These are phyloP conservation scores for Lasioglossum baleicum DNA, from an alignment of 1,140 invertebrate genomes.

Conservation along the genomic window DNA sequence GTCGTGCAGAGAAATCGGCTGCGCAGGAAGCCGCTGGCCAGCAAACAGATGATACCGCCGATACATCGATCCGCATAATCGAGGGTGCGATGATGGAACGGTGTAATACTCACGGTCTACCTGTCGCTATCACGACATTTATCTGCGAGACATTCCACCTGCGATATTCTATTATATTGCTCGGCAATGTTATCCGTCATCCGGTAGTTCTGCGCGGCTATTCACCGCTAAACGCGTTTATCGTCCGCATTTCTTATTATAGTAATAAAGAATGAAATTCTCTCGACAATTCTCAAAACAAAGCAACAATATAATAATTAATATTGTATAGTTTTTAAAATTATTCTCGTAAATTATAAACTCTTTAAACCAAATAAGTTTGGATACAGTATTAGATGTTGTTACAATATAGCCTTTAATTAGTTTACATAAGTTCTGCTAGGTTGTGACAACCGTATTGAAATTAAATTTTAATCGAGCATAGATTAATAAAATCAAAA, in stretches of 20 bases:
- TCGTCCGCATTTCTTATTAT: constrained; percentile 33
- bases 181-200: constrained; percentile 61
- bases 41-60: constrained; percentile 59
- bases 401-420: too few species aligned
- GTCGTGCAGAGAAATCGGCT: constrained; percentile 56
- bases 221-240: constrained; percentile 32
- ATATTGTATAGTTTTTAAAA: too few species aligned
- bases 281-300: too few species aligned
- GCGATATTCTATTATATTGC: constrained; percentile 66
- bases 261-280: constrained; percentile 28
- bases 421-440: too few species aligned
- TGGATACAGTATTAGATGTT: too few species aligned
- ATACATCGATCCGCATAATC: constrained; percentile 70
- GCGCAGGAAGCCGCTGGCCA: constrained; percentile 34
- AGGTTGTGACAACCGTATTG: too few species aligned
- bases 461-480: too few species aligned
- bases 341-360: too few species aligned
- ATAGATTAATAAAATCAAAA: too few species aligned
- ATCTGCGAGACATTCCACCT: constrained; percentile 60
- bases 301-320: too few species aligned
- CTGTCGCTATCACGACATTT: constrained; percentile 68
- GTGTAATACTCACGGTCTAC: constrained; percentile 59
- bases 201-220: constrained; percentile 7
- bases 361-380: too few species aligned
- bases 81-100: constrained; percentile 67